Percentiles rank a stretch among this genome's conserved stretches.
Evolutionary conservation across 2,888 invertebrate genomes (phyloP).

Genomic region (Orthosia cruda): DNA sequence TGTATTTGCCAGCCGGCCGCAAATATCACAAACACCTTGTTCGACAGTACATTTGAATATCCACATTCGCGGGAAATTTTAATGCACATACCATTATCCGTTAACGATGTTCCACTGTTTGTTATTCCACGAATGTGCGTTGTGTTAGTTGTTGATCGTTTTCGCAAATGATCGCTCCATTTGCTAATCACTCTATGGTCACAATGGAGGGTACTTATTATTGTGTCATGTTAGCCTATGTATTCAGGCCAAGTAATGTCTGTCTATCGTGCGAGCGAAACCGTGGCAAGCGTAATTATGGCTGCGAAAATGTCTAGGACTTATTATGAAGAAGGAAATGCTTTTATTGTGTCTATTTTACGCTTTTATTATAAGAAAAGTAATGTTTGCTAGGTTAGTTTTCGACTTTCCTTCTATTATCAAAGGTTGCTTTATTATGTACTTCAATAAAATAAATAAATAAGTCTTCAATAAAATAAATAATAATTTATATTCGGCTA

Average conservation of each 20-base stretch:
- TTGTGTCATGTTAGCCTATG: conserved; percentile 44
- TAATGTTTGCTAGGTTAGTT: neutral
- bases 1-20: too few species aligned
- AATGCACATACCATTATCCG: neutral
- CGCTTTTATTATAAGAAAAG: neutral
- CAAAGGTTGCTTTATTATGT: neutral
- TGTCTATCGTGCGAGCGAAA: conserved; percentile 4
- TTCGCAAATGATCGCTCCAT: conserved; percentile 22
- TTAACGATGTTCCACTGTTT: neutral
- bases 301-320: neutral
- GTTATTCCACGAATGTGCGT: neutral
- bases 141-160: conserved; percentile 1
- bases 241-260: conserved; percentile 25
- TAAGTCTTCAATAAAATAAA: neutral
- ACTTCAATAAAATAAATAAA: neutral
- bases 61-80: neutral
- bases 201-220: conserved; percentile 49
- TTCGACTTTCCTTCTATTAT: neutral
- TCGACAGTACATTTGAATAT: neutral
- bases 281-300: conserved; percentile 14
- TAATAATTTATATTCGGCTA: neutral
- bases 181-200: conserved; percentile 23
- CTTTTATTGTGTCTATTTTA: neutral
- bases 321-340: neutral
- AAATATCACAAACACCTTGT: neutral